These are phyloP conservation scores for Tiphia femorata DNA, from an alignment of 2,888 invertebrate species.

Conservation along the genomic window DNA sequence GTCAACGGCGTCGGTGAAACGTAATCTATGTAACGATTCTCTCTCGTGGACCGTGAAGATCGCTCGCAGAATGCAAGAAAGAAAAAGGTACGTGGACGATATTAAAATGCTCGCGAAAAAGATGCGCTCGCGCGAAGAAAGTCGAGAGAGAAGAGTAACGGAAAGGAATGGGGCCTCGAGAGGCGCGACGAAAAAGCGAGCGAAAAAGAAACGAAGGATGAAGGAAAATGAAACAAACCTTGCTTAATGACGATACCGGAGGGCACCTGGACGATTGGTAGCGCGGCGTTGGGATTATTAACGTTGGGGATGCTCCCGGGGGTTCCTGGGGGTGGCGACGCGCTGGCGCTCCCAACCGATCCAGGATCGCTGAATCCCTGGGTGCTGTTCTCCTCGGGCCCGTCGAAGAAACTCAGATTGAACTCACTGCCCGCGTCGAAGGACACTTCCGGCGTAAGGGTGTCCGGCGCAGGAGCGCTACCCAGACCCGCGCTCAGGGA, in stretches of 20 bases:
- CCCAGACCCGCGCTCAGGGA: conserved; percentile 76
- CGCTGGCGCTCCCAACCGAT: conserved; percentile 72
- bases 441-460: conserved; percentile 76
- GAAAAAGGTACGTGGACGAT: no score
- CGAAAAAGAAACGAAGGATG: background rate
- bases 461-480: conserved; percentile 74
- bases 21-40: no score
- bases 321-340: conserved; percentile 64
- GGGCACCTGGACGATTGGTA: conserved; percentile 64
- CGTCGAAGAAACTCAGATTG: conserved; percentile 85
- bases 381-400: conserved; percentile 76
- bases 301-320: conserved; percentile 54
- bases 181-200: background rate
- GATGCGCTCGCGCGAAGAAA: no score
- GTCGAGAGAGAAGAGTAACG: background rate
- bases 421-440: conserved; percentile 84
- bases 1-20: no score
- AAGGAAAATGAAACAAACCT: conserved; percentile 60
- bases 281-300: conserved; percentile 51
- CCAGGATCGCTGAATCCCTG: conserved; percentile 79
- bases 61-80: no score
- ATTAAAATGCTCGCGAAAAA: no score
- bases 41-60: no score
- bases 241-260: conserved; percentile 66
- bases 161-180: no score